Evolutionary conservation across 2,113 vertebrate species (phyloP).

Genomic region (Peromyscus maniculatus): DNA sequence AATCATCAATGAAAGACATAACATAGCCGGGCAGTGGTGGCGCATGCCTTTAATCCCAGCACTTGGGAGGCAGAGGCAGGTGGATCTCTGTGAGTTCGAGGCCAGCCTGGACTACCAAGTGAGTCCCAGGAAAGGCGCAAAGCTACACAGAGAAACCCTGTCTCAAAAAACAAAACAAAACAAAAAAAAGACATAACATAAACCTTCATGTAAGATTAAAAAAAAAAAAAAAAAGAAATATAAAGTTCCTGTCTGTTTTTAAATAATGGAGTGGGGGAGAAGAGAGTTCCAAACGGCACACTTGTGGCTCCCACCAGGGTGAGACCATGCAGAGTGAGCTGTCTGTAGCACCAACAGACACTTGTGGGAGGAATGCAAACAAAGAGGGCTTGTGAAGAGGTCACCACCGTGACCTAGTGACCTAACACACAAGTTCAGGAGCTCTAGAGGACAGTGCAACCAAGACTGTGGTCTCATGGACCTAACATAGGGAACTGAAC

Average conservation of each 20-base stretch:
- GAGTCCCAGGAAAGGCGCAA: too few relatives aligned
- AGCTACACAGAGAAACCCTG: too few relatives aligned
- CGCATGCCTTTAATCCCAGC: too few relatives aligned
- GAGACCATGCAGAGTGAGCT: not conserved
- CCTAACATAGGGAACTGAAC: not conserved
- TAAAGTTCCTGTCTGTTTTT: not conserved
- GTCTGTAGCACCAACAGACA: fast-evolving
- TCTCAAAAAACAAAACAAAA: too few relatives aligned
- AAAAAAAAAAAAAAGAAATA: not conserved
- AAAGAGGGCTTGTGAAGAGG: not conserved
- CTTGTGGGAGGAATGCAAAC: not conserved
- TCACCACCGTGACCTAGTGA: not conserved
- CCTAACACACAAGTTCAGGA: not conserved
- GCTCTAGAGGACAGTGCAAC: too few relatives aligned
- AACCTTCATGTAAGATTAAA: not conserved
- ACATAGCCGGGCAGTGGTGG: too few relatives aligned
- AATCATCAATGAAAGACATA: not conserved
- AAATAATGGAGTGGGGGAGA: fast-evolving
- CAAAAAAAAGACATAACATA: too few relatives aligned
- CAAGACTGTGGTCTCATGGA: fast-evolving
- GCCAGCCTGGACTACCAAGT: too few relatives aligned
- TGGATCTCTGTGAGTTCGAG: too few relatives aligned
- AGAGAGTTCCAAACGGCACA: not conserved
- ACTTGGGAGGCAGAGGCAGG: too few relatives aligned
- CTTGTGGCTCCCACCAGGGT: too few relatives aligned